Conservation (phyloP, 2,888 invertebrate species). For the Chaitophorus viminalis region DNA sequence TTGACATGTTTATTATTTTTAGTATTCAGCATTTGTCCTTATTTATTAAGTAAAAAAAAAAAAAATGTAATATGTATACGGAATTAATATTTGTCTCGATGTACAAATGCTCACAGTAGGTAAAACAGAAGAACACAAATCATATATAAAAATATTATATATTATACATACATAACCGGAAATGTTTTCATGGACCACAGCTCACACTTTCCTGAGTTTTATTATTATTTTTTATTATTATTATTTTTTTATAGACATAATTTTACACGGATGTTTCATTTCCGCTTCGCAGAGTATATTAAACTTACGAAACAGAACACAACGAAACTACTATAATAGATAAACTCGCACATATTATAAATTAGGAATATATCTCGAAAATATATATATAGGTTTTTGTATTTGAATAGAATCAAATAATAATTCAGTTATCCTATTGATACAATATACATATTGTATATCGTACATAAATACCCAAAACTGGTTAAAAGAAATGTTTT, state of each 20-base stretch:
- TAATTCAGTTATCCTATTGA: background rate
- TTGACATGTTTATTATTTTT: too few species aligned
- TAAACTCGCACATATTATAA: background rate
- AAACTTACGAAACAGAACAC: conserved; percentile 34
- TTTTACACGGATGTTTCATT: conserved; percentile 40
- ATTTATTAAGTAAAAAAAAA: conserved; percentile 3
- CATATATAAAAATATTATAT: background rate
- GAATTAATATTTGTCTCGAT: background rate
- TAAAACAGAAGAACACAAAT: background rate
- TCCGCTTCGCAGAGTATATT: conserved; percentile 45
- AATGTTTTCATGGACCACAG: conserved; percentile 49
- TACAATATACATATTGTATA: background rate
- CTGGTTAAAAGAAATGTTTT: conserved; percentile 18
- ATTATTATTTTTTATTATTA: conserved; percentile 19
- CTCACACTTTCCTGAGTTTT: conserved; percentile 38
- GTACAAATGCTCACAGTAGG: background rate
- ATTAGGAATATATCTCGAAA: background rate
- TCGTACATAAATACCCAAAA: background rate
- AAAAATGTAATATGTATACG: background rate
- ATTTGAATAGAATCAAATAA: background rate
- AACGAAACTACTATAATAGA: background rate
- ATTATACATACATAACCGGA: conserved; percentile 33
- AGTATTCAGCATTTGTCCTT: background rate
- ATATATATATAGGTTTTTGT: background rate
- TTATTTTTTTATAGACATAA: conserved; percentile 20